Conservation (phyloP, 2,113 vertebrate genomes). For the Lates calcarifer region DNA sequence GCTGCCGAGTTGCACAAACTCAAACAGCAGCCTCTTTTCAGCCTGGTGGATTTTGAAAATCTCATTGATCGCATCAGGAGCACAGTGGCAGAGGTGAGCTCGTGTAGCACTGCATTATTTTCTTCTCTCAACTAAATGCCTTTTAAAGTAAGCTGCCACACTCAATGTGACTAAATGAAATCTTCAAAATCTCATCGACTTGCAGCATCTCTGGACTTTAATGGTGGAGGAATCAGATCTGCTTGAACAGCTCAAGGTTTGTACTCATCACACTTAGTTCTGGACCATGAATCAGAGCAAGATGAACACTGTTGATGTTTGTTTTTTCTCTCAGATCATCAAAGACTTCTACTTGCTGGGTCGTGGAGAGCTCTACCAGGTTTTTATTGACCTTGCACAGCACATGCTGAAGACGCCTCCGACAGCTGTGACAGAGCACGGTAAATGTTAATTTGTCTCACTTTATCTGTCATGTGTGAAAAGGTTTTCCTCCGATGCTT, state of each 20-base stretch:
- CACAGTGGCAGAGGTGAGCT: slow-evolving; percentile 94
- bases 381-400: slow-evolving; percentile 96
- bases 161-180: neutral
- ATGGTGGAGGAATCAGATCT: slow-evolving; percentile 98
- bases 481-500: neutral
- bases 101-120: neutral
- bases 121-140: neutral
- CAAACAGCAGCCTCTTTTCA: slow-evolving; percentile 95
- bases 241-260: slow-evolving; percentile 96
- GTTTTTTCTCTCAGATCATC: slow-evolving; percentile 87
- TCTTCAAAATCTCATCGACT: neutral
- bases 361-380: slow-evolving; percentile 97
- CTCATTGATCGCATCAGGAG: slow-evolving; percentile 95
- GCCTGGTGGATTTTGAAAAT: slow-evolving; percentile 95
- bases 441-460: slow-evolving; percentile 72
- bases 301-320: neutral
- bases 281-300: neutral
- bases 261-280: neutral
- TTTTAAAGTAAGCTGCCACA: too few species aligned
- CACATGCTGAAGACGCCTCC: slow-evolving; percentile 98
- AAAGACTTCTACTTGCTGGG: slow-evolving; percentile 98
- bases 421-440: slow-evolving; percentile 96
- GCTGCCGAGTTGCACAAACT: slow-evolving; percentile 94
- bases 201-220: slow-evolving; percentile 96
- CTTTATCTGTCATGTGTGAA: neutral